A percentile compares a stretch with the other conserved stretches of the same genome.
Conservation (phyloP, 2,888 invertebrate species). For the Hoplodrina ambigua region DNA sequence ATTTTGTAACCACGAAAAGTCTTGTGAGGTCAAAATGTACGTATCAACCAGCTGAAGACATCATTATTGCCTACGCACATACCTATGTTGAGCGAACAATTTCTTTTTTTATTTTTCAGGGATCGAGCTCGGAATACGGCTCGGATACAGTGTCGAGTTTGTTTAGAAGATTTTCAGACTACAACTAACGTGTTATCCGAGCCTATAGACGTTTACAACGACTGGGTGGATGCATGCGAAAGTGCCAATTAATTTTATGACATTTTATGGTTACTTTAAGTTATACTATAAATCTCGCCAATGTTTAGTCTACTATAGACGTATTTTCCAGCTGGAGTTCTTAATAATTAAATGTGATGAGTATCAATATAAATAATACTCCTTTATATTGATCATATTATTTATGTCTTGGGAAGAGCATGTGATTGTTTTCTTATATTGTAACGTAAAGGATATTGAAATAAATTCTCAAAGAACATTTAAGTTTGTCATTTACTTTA, state of each 20-base stretch:
- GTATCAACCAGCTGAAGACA: conserved; percentile 71
- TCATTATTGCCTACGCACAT: conserved; percentile 1
- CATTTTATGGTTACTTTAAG: conserved; percentile 46
- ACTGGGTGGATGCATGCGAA: conserved; percentile 99
- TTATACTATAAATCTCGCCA: conserved; percentile 51
- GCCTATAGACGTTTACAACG: conserved; percentile 99
- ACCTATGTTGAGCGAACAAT: not conserved
- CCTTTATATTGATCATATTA: conserved; percentile 36
- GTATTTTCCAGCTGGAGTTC: conserved; percentile 18
- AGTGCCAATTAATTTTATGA: conserved; percentile 92
- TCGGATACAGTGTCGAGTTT: conserved; percentile 98
- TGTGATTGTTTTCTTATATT: conserved; percentile 37
- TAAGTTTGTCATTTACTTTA: conserved; percentile 75
- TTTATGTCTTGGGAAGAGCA: conserved; percentile 21
- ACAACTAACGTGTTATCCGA: conserved; percentile 98
- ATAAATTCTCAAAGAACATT: conserved; percentile 54
- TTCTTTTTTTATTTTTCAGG: conserved; percentile 91
- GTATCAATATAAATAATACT: conserved; percentile 19
- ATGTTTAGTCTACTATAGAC: conserved; percentile 16
- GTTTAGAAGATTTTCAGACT: conserved; percentile 99
- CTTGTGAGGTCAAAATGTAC: conserved; percentile 99
- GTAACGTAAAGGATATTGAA: conserved; percentile 34
- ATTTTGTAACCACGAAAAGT: conserved; percentile 99
- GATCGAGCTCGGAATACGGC: conserved; percentile 98
- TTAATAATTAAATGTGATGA: conserved; percentile 15